Base-by-base conservation (phyloP, 2,888 invertebrate genomes). In the Erpobdella octoculata region DNA sequence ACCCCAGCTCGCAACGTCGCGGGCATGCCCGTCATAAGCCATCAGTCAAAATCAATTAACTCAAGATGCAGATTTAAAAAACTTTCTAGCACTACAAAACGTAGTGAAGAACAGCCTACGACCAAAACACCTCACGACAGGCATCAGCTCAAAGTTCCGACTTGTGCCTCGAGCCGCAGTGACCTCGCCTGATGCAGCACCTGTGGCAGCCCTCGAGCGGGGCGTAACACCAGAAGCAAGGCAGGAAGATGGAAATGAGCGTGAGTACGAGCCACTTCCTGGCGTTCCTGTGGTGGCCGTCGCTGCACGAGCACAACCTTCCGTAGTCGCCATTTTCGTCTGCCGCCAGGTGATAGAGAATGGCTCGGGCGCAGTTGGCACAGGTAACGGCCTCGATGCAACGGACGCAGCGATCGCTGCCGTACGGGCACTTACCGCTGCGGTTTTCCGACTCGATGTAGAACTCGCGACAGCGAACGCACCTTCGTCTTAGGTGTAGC, bases 141-240 rank as follows among this genome's bases (percentile, higher is more conserved):
- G n/a, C n/a, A n/a, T n/a, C n/a, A n/a, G 48, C 18, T 9, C 5
- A 25, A 48, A 46, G 53, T 15, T 37, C 68, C 8, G 80, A 79
- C 75, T 83, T 82, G 79, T 94, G 94, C 77, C 88, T 87, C 8
- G 92, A 92, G 71, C 93, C 93, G 79, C 92, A 92, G 72, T 90
- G 82, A 73, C 89, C 89, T 80, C 92, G 91, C 71, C 88, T 87
- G 75, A 90, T 87, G 70, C 91, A 91, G 25, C 91, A 89, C 85
- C 88, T 87, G 84, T 93, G 93, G 80, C 90, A 89, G 78, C 90
- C 89, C 78, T 89, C 89, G 75, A 94, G 86, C 73, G 92, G 92
- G 78, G 90, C 88, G 86, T 94, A 95, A 85, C 92, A 91, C 88
- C 94, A 95, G 79, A 95, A 86, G 84, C 95, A 95, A 77, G 95